Evolutionary conservation across 2,888 invertebrate genomes (phyloP), one percentile per base, ranked within the genome.

Genomic region (Harpalus rufipes): DNA sequence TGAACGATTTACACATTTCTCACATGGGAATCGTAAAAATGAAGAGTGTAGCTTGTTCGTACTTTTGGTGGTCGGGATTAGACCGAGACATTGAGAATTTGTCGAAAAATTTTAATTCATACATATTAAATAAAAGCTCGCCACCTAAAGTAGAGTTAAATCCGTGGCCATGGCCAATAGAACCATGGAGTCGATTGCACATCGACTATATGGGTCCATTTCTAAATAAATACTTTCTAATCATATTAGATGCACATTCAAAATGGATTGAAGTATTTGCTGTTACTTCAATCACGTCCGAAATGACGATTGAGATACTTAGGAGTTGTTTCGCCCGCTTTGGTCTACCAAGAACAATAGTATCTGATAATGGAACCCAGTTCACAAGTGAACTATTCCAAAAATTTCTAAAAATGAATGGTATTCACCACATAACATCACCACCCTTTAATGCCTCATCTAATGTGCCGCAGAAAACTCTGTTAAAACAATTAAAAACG

Each of bases 141-240:
- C 86, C 86, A 2, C 81, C 59, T 16, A 85, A 78, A 84, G 56
- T 44, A n/a, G 58, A 51, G 44, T 18, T 81, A 32, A 80, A 85
- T 41, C 79, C 86, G 7, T 88, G 87, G 86, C 86, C 85, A 25
- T 87, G 86, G 82, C 86, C 87, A 21, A 85, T 79, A 51, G 56
- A 84, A 68, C 86, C 87, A 6, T 88, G 87, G 86, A 74, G 86
- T 32, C 14, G 87, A 41, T 10, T 88, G 0, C 88, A 87, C 41
- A 86, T 88, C 7, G 87, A 88, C 79, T 85, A 78, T 63, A 81
- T 85, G 8, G 86, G 85, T 8, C 87, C 87, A 18, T 86, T 86
- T 81, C 14, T 85, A 21, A n/a, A n/a, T n/a, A n/a, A n/a, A n/a
- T n/a, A n/a, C n/a, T n/a, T 85, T 4, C n/a, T n/a, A n/a, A 74